These are phyloP conservation scores for Rhorus exstirpatorius DNA, from an alignment of 2,888 invertebrate species.

Conservation along the genomic window DNA sequence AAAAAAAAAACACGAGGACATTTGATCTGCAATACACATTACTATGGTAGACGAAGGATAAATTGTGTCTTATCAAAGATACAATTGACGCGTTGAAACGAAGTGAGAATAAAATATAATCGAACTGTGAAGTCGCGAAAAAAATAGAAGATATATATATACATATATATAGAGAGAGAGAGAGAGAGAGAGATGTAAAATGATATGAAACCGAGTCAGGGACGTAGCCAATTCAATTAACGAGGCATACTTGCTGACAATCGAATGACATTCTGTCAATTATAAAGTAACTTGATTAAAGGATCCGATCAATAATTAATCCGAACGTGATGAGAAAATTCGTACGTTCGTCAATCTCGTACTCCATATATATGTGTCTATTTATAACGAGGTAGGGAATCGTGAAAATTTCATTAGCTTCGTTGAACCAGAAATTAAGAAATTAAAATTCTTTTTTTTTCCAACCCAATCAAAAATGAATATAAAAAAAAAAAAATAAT, in stretches of 20 bases:
- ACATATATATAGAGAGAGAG: slow-evolving; percentile 42
- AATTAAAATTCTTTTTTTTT: background rate
- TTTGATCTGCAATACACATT: background rate
- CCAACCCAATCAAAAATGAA: background rate
- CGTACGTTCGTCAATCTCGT: background rate
- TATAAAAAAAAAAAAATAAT: background rate
- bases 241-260: slow-evolving; percentile 77
- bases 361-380: background rate
- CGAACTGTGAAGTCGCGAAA: background rate
- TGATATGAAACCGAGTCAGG: slow-evolving; percentile 76
- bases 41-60: background rate
- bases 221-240: slow-evolving; percentile 83
- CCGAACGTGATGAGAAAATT: slow-evolving; percentile 69
- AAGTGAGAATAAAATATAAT: slow-evolving; percentile 28
- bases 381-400: background rate
- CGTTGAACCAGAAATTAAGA: background rate
- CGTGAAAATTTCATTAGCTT: slow-evolving; percentile 9
- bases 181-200: slow-evolving; percentile 69
- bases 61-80: slow-evolving; percentile 50
- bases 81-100: slow-evolving; percentile 13
- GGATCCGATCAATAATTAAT: slow-evolving; percentile 80
- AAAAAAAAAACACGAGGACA: slow-evolving; percentile 26
- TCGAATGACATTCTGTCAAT: slow-evolving; percentile 76
- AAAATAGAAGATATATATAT: slow-evolving; percentile 28
- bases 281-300: slow-evolving; percentile 81